A percentile compares a stretch with the other conserved stretches of the same genome.
phyloP scores from a whole-genome alignment of 2,888 invertebrate genomes.

The Stramonita haemastoma region DNA sequence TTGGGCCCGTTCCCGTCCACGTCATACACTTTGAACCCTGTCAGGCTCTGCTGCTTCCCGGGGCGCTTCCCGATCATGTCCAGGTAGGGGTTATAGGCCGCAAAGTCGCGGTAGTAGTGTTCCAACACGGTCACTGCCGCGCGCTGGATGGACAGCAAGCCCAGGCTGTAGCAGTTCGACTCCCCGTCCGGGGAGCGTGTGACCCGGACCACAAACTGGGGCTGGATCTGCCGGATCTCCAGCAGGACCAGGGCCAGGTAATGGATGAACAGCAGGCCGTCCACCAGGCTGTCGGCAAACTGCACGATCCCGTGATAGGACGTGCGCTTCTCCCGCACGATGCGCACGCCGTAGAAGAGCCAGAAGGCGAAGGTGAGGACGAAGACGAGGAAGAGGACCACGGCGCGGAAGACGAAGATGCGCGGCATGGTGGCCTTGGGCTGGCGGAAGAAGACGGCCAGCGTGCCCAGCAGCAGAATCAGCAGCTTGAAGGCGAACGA shows the following conservation, averaged over 20 bases:
- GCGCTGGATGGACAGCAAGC: constrained; percentile 90
- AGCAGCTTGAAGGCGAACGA: constrained; percentile 94
- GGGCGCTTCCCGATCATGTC: constrained; percentile 69
- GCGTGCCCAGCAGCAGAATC: constrained; percentile 91
- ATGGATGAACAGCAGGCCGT: constrained; percentile 95
- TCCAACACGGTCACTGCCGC: constrained; percentile 96
- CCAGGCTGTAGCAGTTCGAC: constrained; percentile 87
- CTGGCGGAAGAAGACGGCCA: constrained; percentile 93
- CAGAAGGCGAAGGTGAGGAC: constrained; percentile 97
- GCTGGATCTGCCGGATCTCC: constrained; percentile 94
- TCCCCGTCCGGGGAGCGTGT: constrained; percentile 97
- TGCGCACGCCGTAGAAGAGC: constrained; percentile 97
- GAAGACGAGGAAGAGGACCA: constrained; percentile 91
- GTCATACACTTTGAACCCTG: constrained; percentile 92
- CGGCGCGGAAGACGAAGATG: constrained; percentile 92
- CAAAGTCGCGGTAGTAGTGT: constrained; percentile 95
- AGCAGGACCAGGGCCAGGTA: constrained; percentile 94
- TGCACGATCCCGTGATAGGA: constrained; percentile 87
- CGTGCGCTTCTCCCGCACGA: constrained; percentile 76
- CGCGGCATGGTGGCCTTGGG: constrained; percentile 92
- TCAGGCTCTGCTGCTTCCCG: constrained; percentile 57
- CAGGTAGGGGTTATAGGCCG: constrained; percentile 94
- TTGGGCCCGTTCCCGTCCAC: constrained; percentile 84
- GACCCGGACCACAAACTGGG: constrained; percentile 85
- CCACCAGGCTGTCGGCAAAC: constrained; percentile 94